Base-by-base conservation (phyloP, 64 coral and sea anemone genomes). In the Hydrozoanthus tunicans region DNA sequence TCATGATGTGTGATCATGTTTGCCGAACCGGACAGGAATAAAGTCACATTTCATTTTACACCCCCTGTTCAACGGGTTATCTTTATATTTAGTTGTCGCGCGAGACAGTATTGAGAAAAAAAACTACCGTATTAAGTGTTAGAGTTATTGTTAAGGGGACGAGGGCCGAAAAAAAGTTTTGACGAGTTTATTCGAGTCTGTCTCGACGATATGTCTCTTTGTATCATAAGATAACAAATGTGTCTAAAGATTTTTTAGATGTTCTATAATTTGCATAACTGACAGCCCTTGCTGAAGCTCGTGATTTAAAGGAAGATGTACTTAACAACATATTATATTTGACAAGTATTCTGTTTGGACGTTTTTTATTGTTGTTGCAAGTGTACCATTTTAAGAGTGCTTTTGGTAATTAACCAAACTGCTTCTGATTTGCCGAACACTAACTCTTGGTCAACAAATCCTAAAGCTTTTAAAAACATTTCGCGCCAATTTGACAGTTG, bases 391-490 rank as follows among this genome's bases (percentile, higher is more conserved):
- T 82, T 82, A 89, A 89, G 91, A 90, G 70, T 74, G 64, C 53
- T 91, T 94, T 78, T 72, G 83, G 77, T 83, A 96, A 94, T 96
- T 94, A 91, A 62, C 51, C 23, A 78, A 56, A 11, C 68, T 68
- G 58, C 64, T 58, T 83, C 62, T 92, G 92, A 96, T 94, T 96
- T 93, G 95, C 58, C 24, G 73, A 96, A 82, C 54, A 11, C 60
- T 77, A 94, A 94, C 81, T 62, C 78, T 93, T 53, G 51, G 58
- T 94, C 82, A 92, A 96, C 89, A 94, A 61, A 53, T 62, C 62
- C 51, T 62, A 80, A 96, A 91, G 65, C 92, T 81, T 94, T 94
- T 94, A 73, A 96, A 96, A 96, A 96, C 95, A 96, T 88, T 90
- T 91, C 90, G 77, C 53, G 83, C 83, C 64, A 69, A 64, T 76